Percentiles rank a stretch among this genome's conserved stretches.
Conservation (phyloP, 2,888 invertebrate genomes). For the Melieria crassipennis region DNA sequence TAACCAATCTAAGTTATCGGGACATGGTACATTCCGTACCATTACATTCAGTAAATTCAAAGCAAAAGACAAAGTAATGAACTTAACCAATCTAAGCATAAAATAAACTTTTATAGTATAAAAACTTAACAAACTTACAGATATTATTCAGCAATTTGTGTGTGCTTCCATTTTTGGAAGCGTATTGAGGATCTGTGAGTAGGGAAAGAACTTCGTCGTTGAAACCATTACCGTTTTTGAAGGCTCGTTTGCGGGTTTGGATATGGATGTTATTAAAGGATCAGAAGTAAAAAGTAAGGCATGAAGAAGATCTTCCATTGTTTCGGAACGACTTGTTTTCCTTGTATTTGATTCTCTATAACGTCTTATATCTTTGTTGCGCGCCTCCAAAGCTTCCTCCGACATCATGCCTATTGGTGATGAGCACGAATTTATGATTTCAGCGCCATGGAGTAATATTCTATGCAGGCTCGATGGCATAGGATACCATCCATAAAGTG, state of each 20-base stretch:
- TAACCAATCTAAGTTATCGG: too few species aligned
- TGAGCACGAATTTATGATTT: conserved; percentile 28
- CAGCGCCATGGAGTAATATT: conserved; percentile 33
- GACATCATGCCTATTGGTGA: conserved; percentile 35
- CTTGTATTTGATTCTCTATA: conserved; percentile 34
- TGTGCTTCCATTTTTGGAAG: too few species aligned
- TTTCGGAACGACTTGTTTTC: conserved; percentile 22
- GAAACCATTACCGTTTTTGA: neutral
- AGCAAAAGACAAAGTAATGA: too few species aligned
- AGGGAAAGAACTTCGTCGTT: conserved; percentile 12
- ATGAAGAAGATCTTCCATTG: conserved; percentile 18
- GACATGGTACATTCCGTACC: neutral
- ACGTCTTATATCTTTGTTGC: conserved; percentile 39
- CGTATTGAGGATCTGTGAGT: neutral
- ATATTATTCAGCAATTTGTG: too few species aligned
- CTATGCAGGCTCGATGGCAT: conserved; percentile 34
- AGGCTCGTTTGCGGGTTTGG: conserved; percentile 5
- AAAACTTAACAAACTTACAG: too few species aligned
- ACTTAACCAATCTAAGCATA: neutral
- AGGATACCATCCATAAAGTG: conserved; percentile 30
- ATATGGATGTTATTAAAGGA: conserved; percentile 2
- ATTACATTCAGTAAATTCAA: neutral
- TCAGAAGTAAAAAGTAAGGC: conserved; percentile 8
- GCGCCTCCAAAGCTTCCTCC: conserved; percentile 35
- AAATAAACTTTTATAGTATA: too few species aligned